These are phyloP conservation scores for Odontocerum albicorne DNA, from an alignment of 2,888 invertebrate genomes.

Conservation along the genomic window DNA sequence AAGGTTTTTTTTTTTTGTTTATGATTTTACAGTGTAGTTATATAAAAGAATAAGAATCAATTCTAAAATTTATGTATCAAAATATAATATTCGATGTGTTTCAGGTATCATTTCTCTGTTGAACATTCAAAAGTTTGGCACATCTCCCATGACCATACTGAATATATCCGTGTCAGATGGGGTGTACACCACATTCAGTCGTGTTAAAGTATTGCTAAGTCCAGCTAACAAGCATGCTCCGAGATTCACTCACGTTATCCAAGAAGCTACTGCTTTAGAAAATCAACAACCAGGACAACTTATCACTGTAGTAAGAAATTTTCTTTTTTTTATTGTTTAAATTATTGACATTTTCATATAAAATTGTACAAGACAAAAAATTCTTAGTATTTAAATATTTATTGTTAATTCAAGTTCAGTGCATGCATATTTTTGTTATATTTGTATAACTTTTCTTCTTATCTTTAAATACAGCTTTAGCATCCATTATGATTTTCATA, in stretches of 20 bases:
- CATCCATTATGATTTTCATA: too few species aligned
- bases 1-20: not conserved
- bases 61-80: not conserved
- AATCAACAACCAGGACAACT: slow-evolving; percentile 76
- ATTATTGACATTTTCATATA: too few species aligned
- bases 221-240: slow-evolving; percentile 82
- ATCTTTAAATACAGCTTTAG: too few species aligned
- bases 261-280: slow-evolving; percentile 80
- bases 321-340: too few species aligned
- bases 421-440: too few species aligned
- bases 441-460: too few species aligned
- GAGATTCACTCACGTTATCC: slow-evolving; percentile 72
- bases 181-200: slow-evolving; percentile 86
- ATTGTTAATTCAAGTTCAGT: too few species aligned
- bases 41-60: not conserved
- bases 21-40: not conserved
- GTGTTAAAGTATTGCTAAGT: slow-evolving; percentile 75
- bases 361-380: too few species aligned
- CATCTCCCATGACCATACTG: slow-evolving; percentile 66
- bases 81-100: slow-evolving; percentile 1
- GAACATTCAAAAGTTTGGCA: slow-evolving; percentile 73
- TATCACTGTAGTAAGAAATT: slow-evolving; percentile 69
- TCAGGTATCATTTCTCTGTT: slow-evolving; percentile 67
- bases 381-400: too few species aligned
- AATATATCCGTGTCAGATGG: slow-evolving; percentile 97